These are phyloP conservation scores for Saguinus midas DNA, from an alignment of 2,113 vertebrate species.

Conservation along the genomic window DNA sequence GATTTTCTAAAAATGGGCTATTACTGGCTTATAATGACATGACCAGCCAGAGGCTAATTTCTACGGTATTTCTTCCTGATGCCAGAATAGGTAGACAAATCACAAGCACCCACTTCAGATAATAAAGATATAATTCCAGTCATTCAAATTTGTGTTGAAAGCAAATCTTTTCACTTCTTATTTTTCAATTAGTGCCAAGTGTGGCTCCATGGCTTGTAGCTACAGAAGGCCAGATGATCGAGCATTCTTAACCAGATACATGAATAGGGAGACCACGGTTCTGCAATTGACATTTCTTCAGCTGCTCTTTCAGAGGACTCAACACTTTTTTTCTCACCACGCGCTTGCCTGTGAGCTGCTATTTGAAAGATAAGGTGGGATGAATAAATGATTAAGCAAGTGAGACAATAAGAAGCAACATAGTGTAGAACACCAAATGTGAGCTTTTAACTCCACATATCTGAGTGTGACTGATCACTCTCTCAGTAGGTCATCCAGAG, in stretches of 20 bases:
- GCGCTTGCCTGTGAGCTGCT: background rate
- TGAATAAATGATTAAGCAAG: background rate
- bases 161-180: slow-evolving; percentile 66
- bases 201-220: slow-evolving; percentile 23
- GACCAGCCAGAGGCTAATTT: slow-evolving; percentile 68
- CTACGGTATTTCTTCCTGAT: slow-evolving; percentile 44
- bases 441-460: background rate
- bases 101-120: slow-evolving; percentile 60
- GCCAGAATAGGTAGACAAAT: slow-evolving; percentile 57
- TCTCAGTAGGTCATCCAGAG: background rate
- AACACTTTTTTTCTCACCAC: background rate
- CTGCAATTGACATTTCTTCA: background rate
- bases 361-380: background rate
- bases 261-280: background rate
- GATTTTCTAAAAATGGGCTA: slow-evolving; percentile 41
- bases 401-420: background rate
- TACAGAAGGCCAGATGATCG: slow-evolving; percentile 16
- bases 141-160: slow-evolving; percentile 68
- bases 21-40: slow-evolving; percentile 51
- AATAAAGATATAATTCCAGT: slow-evolving; percentile 69
- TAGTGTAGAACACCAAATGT: background rate
- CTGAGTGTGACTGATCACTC: background rate
- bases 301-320: background rate
- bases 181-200: slow-evolving; percentile 70
- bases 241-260: background rate